Percentiles rank a stretch among this genome's conserved stretches.
Evolutionary conservation across 2,888 invertebrate genomes (phyloP).

Genomic region (Macrostomum cliftonense): DNA sequence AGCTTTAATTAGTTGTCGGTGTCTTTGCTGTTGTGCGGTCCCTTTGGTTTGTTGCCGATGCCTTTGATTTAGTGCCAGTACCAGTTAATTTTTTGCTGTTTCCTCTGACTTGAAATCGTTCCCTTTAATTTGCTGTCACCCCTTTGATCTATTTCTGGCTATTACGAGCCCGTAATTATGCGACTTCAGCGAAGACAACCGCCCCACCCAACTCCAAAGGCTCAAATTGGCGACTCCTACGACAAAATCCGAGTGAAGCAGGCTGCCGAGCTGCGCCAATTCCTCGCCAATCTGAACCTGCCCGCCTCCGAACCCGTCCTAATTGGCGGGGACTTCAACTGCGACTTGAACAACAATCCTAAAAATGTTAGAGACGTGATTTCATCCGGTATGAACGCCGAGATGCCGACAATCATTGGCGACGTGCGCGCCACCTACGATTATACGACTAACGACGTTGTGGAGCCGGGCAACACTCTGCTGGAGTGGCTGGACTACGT

Average conservation of each 20-base stretch:
- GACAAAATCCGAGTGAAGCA: constrained; percentile 4
- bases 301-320: constrained; percentile 6
- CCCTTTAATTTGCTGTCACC: no score
- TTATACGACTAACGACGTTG: constrained; percentile 9
- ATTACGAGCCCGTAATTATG: no score
- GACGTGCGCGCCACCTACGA: constrained; percentile 7
- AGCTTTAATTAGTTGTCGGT: no score
- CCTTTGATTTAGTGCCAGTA: no score
- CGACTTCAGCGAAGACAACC: no score
- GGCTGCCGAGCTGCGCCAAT: constrained; percentile 5
- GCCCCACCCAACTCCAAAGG: no score
- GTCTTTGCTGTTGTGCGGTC: no score
- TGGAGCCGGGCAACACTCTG: constrained; percentile 5
- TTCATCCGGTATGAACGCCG: constrained; percentile 3
- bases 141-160: no score
- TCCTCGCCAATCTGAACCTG: constrained; percentile 2
- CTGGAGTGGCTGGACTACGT: constrained; percentile 11
- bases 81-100: no score
- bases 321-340: constrained; percentile 10
- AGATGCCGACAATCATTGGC: constrained; percentile 5
- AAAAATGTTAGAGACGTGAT: background rate
- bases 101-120: no score
- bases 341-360: constrained; percentile 5
- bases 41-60: no score
- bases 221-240: constrained; percentile 6